Percentiles rank a stretch among this genome's conserved stretches.
phyloP scores from a whole-genome alignment of 1,140 invertebrate genomes.

The Drosophila melanogaster region Release_6_plus_ISO1_MT NT_037436.4:18805501-18806000 shows the following conservation, averaged over 20 bases:
- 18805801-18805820: background rate
- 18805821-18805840: constrained; percentile 15
- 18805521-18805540: constrained; percentile 78
- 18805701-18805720: constrained; percentile 15
- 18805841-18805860: background rate
- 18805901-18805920: constrained; percentile 12
- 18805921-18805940: constrained; percentile 31
- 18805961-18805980: background rate
- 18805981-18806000: constrained; percentile 12
- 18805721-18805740: constrained; percentile 19
- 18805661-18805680: constrained; percentile 10
- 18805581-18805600: constrained; percentile 53
- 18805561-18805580: constrained; percentile 80
- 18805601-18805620: constrained; percentile 13
- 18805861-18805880: constrained; percentile 13
- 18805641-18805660: constrained; percentile 7
- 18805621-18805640: constrained; percentile 22
- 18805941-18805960: constrained; percentile 24
- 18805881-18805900: constrained; percentile 24
- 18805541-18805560: constrained; percentile 81
- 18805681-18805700: constrained; percentile 11
- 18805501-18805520: constrained; percentile 81
- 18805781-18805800: constrained; percentile 24
- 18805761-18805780: constrained; percentile 4
- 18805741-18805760: constrained; percentile 20